phyloP scores from a whole-genome alignment of 2,113 vertebrate species.

The Illadopsis cleaveri region DNA sequence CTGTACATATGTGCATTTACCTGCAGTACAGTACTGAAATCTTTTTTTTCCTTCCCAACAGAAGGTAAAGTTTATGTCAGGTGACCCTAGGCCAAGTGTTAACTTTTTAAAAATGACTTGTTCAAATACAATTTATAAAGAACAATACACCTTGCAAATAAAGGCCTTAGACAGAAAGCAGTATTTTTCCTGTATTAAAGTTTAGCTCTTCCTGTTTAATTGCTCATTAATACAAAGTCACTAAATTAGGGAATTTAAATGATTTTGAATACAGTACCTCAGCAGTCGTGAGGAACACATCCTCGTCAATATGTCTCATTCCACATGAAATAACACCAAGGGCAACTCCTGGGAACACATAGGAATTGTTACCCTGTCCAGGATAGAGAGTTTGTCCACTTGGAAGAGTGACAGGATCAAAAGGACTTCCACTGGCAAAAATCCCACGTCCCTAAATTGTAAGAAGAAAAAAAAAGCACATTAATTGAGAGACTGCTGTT shows the following conservation, averaged over 20 bases:
- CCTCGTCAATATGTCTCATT: slow-evolving; percentile 82
- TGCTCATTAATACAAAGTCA: background rate
- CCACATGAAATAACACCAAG: slow-evolving; percentile 85
- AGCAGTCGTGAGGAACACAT: slow-evolving; percentile 89
- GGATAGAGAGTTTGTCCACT: slow-evolving; percentile 85
- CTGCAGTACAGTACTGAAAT: background rate
- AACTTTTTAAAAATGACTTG: background rate
- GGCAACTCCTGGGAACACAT: slow-evolving; percentile 94
- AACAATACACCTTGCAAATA: background rate
- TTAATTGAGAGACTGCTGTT: background rate
- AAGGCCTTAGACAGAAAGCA: background rate
- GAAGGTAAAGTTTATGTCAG: background rate
- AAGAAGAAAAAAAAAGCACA: background rate
- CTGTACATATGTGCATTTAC: background rate
- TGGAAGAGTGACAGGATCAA: slow-evolving; percentile 88
- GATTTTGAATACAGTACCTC: slow-evolving; percentile 79
- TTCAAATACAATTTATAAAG: background rate
- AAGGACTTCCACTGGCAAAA: slow-evolving; percentile 98
- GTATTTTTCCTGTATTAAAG: background rate
- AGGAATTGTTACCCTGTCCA: slow-evolving; percentile 97
- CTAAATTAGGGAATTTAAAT: background rate
- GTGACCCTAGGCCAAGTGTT: background rate
- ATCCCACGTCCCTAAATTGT: slow-evolving; percentile 84
- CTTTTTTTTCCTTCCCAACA: background rate
- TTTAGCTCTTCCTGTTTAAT: background rate